Base-by-base conservation (phyloP, 2,888 invertebrate genomes). In the Serripes groenlandicus region DNA sequence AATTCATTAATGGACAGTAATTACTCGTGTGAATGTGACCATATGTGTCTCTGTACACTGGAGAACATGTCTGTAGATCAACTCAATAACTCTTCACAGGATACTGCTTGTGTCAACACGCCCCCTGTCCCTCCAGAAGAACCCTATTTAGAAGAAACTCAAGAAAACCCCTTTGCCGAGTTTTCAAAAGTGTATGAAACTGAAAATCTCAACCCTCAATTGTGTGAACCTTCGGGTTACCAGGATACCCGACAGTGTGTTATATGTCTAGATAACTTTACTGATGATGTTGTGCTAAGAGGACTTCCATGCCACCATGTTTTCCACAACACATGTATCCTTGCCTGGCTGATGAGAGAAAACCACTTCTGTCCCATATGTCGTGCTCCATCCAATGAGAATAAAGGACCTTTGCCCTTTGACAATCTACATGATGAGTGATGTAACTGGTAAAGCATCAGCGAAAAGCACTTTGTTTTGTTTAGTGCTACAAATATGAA, bases 311-410 rank as follows among this genome's bases (percentile, higher is more conserved):
- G 96, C 90, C 95, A 95, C 5, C 96, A 96, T 88, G 94, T 93
- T 75, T 96, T 95, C 90, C 96, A 96, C 87, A 94, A 95, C 81
- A 88, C 92, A n/a, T 96, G 96, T 89, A 95, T 96, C 58, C 90
- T 95, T 87, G 88, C 92, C 21, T 96, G 96, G 96, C 91, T 96
- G 21, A 92, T 93, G 7, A 91, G 95, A 72, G 95, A 95, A 84
- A 95, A 96, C 87, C 95, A 95, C 87, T 95, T 95, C 81, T 96
- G 96, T 85, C 96, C 96, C 1, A 94, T 95, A 18, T 96, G 96
- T 88, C 93, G 96, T 11, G 95, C 95, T 95, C 95, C 95, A n/a
- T 94, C 95, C 0, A 66, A 66, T 42, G 42, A 34, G 7, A 66
- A 42, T 35, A 66, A 26, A 26, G 26, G n/a, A 42, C 95, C 95